These are phyloP conservation scores for Sebastiscus albofasciatus DNA, from an alignment of 2,797 vertebrate genomes.

Conservation along the genomic window DNA sequence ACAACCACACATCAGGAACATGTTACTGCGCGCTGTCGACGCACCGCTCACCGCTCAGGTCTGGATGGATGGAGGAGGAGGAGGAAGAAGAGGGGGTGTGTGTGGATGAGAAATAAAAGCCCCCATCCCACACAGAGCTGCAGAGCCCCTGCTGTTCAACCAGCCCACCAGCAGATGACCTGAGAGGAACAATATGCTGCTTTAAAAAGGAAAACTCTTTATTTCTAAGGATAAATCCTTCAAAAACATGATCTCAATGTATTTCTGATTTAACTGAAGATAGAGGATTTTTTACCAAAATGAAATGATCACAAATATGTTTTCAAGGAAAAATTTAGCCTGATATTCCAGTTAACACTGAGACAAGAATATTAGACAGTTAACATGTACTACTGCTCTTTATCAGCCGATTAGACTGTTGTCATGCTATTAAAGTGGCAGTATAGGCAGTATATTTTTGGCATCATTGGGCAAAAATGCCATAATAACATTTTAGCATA, in stretches of 20 bases:
- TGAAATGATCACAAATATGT: not conserved
- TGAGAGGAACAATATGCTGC: not conserved
- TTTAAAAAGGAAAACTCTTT: not conserved
- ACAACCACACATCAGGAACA: not conserved
- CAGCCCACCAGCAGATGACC: slow-evolving; percentile 7
- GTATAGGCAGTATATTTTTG: too few species aligned
- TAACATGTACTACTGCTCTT: too few species aligned
- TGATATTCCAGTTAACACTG: not conserved
- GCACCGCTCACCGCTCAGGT: slow-evolving; percentile 33
- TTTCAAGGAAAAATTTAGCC: not conserved
- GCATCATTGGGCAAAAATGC: too few species aligned
- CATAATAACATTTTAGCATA: too few species aligned
- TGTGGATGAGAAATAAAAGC: too few species aligned
- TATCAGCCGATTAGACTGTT: too few species aligned
- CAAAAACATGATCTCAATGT: not conserved
- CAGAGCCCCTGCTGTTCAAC: slow-evolving; percentile 46
- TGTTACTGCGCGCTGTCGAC: slow-evolving; percentile 26
- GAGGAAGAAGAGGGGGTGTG: not conserved
- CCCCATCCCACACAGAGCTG: slow-evolving; percentile 23
- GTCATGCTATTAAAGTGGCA: too few species aligned
- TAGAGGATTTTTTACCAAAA: not conserved
- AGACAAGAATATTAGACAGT: too few species aligned
- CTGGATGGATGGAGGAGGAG: slow-evolving; percentile 33
- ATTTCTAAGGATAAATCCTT: not conserved
- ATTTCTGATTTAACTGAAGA: not conserved